Base-by-base conservation (phyloP, 2,113 vertebrate species). In the Corvus moneduloides region DNA sequence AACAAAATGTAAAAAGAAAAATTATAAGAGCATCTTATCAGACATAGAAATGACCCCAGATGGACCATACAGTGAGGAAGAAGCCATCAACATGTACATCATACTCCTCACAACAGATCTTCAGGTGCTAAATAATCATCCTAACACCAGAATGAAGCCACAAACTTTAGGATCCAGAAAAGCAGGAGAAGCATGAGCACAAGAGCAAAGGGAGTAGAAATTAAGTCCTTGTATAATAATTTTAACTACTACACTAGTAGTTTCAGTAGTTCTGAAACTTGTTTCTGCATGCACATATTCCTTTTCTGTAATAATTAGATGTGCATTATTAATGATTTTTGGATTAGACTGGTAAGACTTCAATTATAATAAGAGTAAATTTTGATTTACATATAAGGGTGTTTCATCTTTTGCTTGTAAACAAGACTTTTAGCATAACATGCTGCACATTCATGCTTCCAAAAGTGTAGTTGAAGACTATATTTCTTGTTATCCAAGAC, bases 401-500 rank as follows among this genome's bases (percentile, higher is more conserved):
- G 1, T 56, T 86, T 75, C 12, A 41, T 51, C n/a, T 88, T 89
- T 48, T 48, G 12, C 26, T 49, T 3, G 0, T 75, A 64, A 73
- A 72, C 11, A 86, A 61, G 39, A 55, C 12, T 37, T 37, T 37
- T 37, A 37, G 37, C 37, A 37, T 37, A 37, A 37, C 8, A 32
- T 44, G 68, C 16, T 81, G 39, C 10, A 94, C 16, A 12, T 76
- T 89, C 58, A 52, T 4, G 0, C 44, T 79, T 94, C 66, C 67
- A 76, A 61, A 93, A 94, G 26, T 35, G n/a, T 24, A 85, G 58
- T 56, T 35, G 68, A 82, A 13, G 39, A 39, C 22, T 69, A 16
- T 73, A 59, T 75, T 94, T 82, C 72, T 71, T 86, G n/a, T 71
- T 95, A 64, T 78, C 71, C 61, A 90, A 89, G 83, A 90, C 74